Base-by-base conservation (phyloP, 2,888 invertebrate species). In the Orthosia cruda region DNA sequence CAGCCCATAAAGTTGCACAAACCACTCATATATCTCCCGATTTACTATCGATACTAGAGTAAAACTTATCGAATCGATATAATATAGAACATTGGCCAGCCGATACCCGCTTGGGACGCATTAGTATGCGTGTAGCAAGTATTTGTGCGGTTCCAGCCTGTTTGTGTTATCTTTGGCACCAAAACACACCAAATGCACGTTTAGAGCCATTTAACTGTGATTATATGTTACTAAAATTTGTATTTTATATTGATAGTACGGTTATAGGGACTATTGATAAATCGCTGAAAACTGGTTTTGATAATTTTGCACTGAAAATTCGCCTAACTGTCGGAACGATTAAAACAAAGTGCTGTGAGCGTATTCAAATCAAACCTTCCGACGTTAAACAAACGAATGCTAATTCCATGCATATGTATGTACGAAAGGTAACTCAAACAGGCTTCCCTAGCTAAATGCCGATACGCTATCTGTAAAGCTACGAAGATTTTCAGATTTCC, bases 111-210 rank as follows among this genome's bases (percentile, higher is more conserved):
- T 59, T n/a, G n/a, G n/a, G n/a, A n/a, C n/a, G n/a, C n/a, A n/a
- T n/a, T n/a, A n/a, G n/a, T n/a, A n/a, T n/a, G n/a, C n/a, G n/a
- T n/a, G n/a, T n/a, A n/a, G n/a, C n/a, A n/a, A n/a, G n/a, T n/a
- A n/a, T n/a, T n/a, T n/a, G n/a, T n/a, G n/a, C n/a, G n/a, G n/a
- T n/a, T n/a, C n/a, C n/a, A n/a, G n/a, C n/a, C n/a, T n/a, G n/a
- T n/a, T n/a, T 54, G 83, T 76, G 85, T 79, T 85, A 85, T 85
- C 82, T 85, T 87, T 87, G 82, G 76, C 87, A 79, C 76, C 77
- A 74, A 79, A 81, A 84, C 74, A 78, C 55, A 71, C 71, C 59
- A 77, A 81, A 73, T 86, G 71, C 72, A 68, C 74, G 72, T 81
- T 84, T 76, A 74, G 79, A 57, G 40, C 49, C 23, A 40, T 65